Percentiles rank a stretch among this genome's conserved stretches.
Evolutionary conservation across 2,888 invertebrate genomes (phyloP).

Genomic region (Azorinus chamasolen): DNA sequence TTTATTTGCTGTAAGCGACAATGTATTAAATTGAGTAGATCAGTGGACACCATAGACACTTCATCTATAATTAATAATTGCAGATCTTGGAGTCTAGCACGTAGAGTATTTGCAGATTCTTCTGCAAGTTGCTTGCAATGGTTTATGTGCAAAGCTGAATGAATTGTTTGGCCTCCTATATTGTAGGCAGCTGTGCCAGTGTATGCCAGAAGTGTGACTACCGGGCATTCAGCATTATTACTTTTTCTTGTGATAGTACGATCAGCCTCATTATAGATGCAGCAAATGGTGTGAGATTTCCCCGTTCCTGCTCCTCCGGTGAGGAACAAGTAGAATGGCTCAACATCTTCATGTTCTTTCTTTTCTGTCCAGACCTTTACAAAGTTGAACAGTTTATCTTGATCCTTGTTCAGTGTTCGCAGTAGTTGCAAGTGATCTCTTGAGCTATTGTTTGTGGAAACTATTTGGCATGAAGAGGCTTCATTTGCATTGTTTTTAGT

Average conservation of each 20-base stretch:
- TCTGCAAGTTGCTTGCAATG: no score
- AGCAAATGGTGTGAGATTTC: slow-evolving; percentile 1
- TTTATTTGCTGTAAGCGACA: slow-evolving; percentile 11
- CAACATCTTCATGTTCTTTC: background rate
- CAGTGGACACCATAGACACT: slow-evolving; percentile 14
- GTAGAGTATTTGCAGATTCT: no score
- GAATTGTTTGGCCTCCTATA: slow-evolving; percentile 12
- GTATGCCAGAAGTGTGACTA: slow-evolving; percentile 14
- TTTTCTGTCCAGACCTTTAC: background rate
- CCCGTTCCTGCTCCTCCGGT: no score
- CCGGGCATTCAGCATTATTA: slow-evolving; percentile 4
- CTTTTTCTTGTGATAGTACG: slow-evolving; percentile 3
- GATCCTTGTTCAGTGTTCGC: slow-evolving; percentile 15
- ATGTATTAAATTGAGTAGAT: background rate
- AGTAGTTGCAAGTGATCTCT: slow-evolving; percentile 7
- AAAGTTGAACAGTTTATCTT: slow-evolving; percentile 9
- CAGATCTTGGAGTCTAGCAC: background rate
- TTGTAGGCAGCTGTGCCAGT: slow-evolving; percentile 25
- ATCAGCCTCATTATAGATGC: slow-evolving; percentile 4
- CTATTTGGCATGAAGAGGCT: no score
- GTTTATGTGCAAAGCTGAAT: slow-evolving; percentile 22
- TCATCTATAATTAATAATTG: slow-evolving; percentile 20
- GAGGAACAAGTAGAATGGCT: slow-evolving; percentile 6
- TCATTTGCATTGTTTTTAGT: no score
- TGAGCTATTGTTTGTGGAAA: no score